Evolutionary conservation across 2,888 invertebrate genomes (phyloP).

Genomic region (Zelleria hepariella): DNA sequence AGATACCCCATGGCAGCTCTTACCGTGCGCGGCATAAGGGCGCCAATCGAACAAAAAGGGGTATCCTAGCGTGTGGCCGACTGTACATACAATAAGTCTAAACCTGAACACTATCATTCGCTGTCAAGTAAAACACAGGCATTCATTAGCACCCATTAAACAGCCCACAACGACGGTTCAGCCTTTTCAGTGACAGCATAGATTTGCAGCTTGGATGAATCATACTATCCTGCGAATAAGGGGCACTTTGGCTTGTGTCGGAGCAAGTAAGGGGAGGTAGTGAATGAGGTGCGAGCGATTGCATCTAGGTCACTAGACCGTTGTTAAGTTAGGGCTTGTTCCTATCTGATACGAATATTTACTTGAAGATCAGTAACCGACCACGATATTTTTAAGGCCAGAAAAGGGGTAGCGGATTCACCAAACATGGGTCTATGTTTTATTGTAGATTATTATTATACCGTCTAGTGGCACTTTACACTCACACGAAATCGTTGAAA

Average conservation of each 20-base stretch:
- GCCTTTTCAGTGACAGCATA: background rate
- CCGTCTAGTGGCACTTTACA: too few relatives aligned
- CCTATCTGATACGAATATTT: background rate
- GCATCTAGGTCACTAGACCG: slow-evolving; percentile 14
- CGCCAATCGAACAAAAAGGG: too few relatives aligned
- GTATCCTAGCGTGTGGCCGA: too few relatives aligned
- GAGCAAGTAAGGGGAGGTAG: slow-evolving; percentile 11
- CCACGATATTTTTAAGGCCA: too few relatives aligned
- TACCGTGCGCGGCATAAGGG: too few relatives aligned
- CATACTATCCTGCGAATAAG: background rate
- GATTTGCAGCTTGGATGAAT: background rate
- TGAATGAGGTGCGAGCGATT: slow-evolving; percentile 1
- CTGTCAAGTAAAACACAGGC: background rate
- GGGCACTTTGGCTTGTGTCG: background rate
- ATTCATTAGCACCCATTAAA: background rate
- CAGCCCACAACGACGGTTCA: background rate
- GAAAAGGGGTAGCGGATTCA: too few relatives aligned
- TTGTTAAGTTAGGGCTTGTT: background rate
- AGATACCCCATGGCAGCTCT: too few relatives aligned
- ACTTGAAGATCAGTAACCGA: too few relatives aligned
- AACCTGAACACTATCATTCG: background rate
- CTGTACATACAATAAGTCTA: too few relatives aligned
- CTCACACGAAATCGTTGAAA: too few relatives aligned
- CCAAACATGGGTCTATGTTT: too few relatives aligned
- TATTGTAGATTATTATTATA: too few relatives aligned